Conservation (phyloP, 1,140 invertebrate genomes). For the Drosophila sp. region DNA sequence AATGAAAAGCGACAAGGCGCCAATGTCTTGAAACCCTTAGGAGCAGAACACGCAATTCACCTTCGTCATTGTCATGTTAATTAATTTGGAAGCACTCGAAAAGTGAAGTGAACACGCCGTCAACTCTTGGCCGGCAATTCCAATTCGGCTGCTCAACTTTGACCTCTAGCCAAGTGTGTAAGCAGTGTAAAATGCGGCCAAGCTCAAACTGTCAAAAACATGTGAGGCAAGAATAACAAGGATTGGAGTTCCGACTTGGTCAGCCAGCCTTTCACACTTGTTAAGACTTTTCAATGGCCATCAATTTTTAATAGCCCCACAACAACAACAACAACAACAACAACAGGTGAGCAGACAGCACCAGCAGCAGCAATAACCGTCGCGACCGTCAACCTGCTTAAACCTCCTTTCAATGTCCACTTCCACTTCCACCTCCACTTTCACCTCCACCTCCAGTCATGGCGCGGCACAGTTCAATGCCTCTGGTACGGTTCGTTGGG, state of each 20-base stretch:
- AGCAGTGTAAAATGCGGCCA: constrained; percentile 21
- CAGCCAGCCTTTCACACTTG: constrained; percentile 53
- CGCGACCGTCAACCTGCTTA: constrained; percentile 25
- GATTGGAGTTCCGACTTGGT: constrained; percentile 11
- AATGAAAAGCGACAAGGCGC: constrained; percentile 15
- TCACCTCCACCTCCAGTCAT: constrained; percentile 46
- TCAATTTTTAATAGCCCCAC: constrained; percentile 63
- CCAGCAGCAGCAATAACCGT: constrained; percentile 15
- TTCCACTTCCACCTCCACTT: neutral
- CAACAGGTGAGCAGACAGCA: constrained; percentile 7
- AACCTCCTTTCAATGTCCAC: constrained; percentile 5
- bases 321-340: neutral
- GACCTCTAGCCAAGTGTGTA: constrained; percentile 13
- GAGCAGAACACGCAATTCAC: constrained; percentile 74
- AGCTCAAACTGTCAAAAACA: constrained; percentile 70
- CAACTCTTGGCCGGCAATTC: constrained; percentile 12
- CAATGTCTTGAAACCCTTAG: constrained; percentile 29
- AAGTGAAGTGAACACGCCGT: constrained; percentile 69
- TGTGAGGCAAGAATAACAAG: constrained; percentile 44
- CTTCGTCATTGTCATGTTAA: constrained; percentile 84
- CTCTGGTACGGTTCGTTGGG: constrained; percentile 68
- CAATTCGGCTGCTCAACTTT: constrained; percentile 28
- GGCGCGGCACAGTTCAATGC: constrained; percentile 70
- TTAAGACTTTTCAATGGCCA: constrained; percentile 75
- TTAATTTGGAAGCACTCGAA: constrained; percentile 76